These are phyloP conservation scores for Macrosoma leucophasiata DNA, from an alignment of 2,888 invertebrate genomes.

Conservation along the genomic window DNA sequence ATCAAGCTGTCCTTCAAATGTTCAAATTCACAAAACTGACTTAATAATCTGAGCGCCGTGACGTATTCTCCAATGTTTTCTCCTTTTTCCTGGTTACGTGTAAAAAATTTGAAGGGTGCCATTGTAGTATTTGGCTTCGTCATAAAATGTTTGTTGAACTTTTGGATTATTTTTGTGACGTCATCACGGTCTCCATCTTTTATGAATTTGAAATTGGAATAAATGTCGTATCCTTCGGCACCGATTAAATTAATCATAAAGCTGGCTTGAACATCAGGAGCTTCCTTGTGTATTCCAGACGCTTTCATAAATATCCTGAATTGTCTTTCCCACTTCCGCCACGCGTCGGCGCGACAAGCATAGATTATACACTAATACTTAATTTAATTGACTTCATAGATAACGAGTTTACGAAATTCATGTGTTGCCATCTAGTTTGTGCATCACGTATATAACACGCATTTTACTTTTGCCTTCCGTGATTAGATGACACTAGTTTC, in stretches of 20 bases:
- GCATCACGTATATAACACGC: too few species aligned
- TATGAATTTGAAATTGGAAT: constrained; percentile 20
- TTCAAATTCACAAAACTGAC: constrained; percentile 20
- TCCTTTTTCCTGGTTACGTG: constrained; percentile 18
- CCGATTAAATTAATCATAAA: constrained; percentile 26
- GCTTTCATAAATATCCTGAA: constrained; percentile 21
- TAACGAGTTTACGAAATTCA: too few species aligned
- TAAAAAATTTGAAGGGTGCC: constrained; percentile 24
- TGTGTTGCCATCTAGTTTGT: too few species aligned
- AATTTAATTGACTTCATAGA: too few species aligned
- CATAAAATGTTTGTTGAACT: constrained; percentile 22
- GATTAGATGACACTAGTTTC: too few species aligned
- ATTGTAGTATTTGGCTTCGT: constrained; percentile 23
- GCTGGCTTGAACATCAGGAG: constrained; percentile 16
- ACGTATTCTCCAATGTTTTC: constrained; percentile 26
- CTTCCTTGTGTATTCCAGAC: constrained; percentile 16
- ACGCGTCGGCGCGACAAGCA: constrained; percentile 19
- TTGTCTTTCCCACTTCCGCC: constrained; percentile 16
- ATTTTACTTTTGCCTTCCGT: too few species aligned
- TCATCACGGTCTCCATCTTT: constrained; percentile 16
- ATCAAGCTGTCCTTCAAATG: constrained; percentile 18
- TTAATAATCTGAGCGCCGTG: constrained; percentile 19
- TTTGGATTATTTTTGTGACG: constrained; percentile 15
- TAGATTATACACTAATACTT: too few species aligned
- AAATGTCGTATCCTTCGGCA: constrained; percentile 24